Evolutionary conservation across 2,113 vertebrate genomes (phyloP).

Genomic region (Stigmatopora nigra): DNA sequence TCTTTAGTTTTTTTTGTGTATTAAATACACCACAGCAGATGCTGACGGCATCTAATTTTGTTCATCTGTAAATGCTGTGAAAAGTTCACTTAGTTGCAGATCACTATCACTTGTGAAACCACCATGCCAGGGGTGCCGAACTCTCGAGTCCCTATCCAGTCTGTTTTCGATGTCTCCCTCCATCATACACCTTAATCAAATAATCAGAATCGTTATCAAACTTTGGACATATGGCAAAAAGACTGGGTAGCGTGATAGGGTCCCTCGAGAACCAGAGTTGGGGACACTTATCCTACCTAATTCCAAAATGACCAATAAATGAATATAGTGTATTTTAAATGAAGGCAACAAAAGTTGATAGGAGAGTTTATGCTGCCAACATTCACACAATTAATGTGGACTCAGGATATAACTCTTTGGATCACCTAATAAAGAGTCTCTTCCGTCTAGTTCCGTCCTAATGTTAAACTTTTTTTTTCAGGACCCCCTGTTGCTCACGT

Average conservation of each 20-base stretch:
- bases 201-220: no score
- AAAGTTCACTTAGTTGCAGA: neutral
- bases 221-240: no score
- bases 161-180: no score
- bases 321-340: neutral
- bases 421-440: neutral
- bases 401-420: neutral
- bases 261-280: no score
- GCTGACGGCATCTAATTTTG: neutral
- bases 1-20: neutral
- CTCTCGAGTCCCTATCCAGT: no score
- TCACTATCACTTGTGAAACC: no score
- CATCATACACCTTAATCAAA: no score
- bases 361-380: neutral
- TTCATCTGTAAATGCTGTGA: neutral
- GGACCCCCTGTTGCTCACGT: slow-evolving; percentile 12
- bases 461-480: neutral
- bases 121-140: no score
- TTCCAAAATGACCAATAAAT: neutral
- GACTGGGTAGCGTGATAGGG: no score
- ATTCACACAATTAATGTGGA: neutral
- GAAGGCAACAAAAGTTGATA: no score
- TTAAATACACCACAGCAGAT: neutral
- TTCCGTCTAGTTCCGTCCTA: no score
- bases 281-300: neutral